phyloP scores from a whole-genome alignment of 2,888 invertebrate genomes.

The Oscheius sp. region DNA sequence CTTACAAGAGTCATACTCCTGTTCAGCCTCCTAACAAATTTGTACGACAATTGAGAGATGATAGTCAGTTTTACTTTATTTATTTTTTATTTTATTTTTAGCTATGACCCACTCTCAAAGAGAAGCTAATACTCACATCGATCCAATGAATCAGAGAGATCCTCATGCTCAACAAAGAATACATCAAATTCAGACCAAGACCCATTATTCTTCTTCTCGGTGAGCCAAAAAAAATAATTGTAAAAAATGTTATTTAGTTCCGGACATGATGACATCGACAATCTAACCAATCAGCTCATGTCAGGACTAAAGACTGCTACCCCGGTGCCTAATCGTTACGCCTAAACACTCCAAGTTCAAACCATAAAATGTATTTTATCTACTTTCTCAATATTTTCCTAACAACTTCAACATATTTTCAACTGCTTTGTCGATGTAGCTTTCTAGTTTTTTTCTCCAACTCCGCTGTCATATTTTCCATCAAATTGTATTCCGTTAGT shows the following conservation, averaged over 20 bases:
- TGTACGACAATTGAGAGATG: constrained; percentile 67
- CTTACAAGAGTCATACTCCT: constrained; percentile 55
- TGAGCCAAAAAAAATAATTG: neutral
- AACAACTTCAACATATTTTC: neutral
- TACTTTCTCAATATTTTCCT: too few relatives aligned
- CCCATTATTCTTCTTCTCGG: neutral
- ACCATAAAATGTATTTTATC: too few relatives aligned
- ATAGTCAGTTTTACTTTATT: constrained; percentile 51
- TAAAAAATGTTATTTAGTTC: constrained; percentile 36
- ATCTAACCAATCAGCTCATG: constrained; percentile 63
- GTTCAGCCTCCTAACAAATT: constrained; percentile 63
- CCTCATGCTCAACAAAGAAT: constrained; percentile 55
- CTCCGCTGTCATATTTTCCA: constrained; percentile 22
- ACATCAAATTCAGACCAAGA: constrained; percentile 50
- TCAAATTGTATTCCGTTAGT: neutral
- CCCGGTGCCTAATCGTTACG: constrained; percentile 21
- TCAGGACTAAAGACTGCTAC: constrained; percentile 48
- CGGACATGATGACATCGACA: constrained; percentile 61
- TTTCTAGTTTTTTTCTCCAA: constrained; percentile 9
- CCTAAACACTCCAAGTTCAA: too few relatives aligned
- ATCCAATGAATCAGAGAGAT: constrained; percentile 56
- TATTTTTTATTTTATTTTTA: constrained; percentile 34
- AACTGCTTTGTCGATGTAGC: neutral
- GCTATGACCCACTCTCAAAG: constrained; percentile 65
- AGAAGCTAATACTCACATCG: constrained; percentile 65